Base-by-base conservation (phyloP, 2,797 vertebrate genomes). In the Lepidocolaptes lacrymiger region DNA sequence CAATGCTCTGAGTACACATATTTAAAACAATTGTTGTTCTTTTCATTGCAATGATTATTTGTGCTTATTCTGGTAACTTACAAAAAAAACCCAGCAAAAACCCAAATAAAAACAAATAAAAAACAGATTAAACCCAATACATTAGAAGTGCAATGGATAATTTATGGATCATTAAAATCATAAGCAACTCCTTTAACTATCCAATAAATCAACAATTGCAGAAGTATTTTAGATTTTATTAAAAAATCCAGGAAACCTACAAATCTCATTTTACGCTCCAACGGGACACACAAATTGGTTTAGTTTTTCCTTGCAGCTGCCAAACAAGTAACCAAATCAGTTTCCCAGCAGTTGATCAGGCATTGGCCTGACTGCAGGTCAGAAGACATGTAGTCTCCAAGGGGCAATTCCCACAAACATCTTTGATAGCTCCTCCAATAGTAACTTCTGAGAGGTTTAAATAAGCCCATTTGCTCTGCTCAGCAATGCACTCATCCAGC, bases 121-220 rank as follows among this genome's bases (percentile, higher is more conserved):
- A 32, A 83, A 75, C 51, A 75, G 9, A 36, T 81, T 48, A 87
- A 94, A 84, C 20, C 20, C 7, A 28, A 67, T 51, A 43, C 11
- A 72, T 73, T 82, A 80, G 66, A 90, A 94, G 85, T 41, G 36
- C 19, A 79, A 68, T 2, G 58, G 61, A 77, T 90, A 78, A 92
- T 58, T 74, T 94, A 77, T 77, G 66, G 76, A 67, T 66, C 83
- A 89, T 91, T 93, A 91, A 92, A 89, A 94, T 67, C 67, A 91
- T 46, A 79, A 71, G 63, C 41, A 94, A 83, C 21, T 71, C 39
- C 79, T 59, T 59, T 71, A 88, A 76, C 63, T 64, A 74, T 26
- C 24, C 55, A 85, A 85, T 81, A 96, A 95, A 93, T 82, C 72
- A 81, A 84, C n/a, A 86, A 84, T 19, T 74, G 67, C 79, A 75